Evolutionary conservation across 2,797 vertebrate genomes (phyloP).

Genomic region (Vultur gryphus): DNA sequence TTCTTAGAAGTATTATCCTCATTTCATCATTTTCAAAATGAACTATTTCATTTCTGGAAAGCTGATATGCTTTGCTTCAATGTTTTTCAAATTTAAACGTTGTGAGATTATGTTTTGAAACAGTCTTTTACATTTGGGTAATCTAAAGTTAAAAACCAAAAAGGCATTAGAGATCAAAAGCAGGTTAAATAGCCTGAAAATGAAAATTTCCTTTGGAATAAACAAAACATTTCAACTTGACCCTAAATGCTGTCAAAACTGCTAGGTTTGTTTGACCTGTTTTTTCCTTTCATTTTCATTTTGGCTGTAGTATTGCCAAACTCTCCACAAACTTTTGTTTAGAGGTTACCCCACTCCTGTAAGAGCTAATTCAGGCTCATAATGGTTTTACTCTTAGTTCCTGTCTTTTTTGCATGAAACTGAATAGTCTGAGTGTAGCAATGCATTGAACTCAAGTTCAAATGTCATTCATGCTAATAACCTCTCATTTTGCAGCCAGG

Average conservation of each 20-base stretch:
- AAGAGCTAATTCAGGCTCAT: neutral
- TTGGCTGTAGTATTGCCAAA: neutral
- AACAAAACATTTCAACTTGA: neutral
- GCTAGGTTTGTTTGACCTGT: neutral
- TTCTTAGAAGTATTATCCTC: neutral
- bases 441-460: neutral
- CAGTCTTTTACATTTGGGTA: neutral
- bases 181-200: neutral
- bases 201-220: neutral
- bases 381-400: neutral
- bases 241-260: neutral
- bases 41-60: neutral
- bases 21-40: neutral
- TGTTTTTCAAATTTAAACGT: neutral
- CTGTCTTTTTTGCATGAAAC: neutral
- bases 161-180: neutral
- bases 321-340: neutral
- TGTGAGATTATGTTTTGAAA: neutral
- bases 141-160: neutral
- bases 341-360: neutral
- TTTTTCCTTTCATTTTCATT: neutral
- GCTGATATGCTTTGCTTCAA: neutral
- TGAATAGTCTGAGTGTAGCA: neutral
- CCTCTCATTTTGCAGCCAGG: neutral
- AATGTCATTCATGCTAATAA: neutral